Conservation (phyloP, 1,140 invertebrate species). For the Drosophila tristis region DNA sequence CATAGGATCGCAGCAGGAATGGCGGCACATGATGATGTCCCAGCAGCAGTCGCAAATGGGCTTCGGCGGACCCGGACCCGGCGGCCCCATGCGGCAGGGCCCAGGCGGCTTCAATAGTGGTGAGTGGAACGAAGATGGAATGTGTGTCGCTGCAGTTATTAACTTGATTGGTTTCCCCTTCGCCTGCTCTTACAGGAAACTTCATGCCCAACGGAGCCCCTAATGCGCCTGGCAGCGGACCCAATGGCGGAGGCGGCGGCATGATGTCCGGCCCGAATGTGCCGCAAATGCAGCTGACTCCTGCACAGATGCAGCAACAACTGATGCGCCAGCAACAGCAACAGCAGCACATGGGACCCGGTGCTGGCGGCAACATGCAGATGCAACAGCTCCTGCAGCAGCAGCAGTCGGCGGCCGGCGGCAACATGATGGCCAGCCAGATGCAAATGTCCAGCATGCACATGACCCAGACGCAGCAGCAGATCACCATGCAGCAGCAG, state of each 20-base stretch:
- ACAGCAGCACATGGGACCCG: conserved; percentile 67
- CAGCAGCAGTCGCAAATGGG: conserved; percentile 87
- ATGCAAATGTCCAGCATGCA: conserved; percentile 88
- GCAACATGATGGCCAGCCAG: conserved; percentile 82
- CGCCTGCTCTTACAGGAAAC: conserved; percentile 46
- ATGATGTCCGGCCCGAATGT: conserved; percentile 75
- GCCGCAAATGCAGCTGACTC: conserved; percentile 86
- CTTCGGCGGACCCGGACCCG: conserved; percentile 85
- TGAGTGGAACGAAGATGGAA: conserved; percentile 58
- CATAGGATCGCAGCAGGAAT: conserved; percentile 87
- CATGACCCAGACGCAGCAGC: conserved; percentile 88
- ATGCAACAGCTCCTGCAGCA: conserved; percentile 84
- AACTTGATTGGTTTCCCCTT: background rate
- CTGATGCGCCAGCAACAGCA: conserved; percentile 82
- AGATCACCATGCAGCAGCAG: conserved; percentile 86
- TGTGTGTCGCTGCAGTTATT: background rate
- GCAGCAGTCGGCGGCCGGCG: conserved; percentile 84
- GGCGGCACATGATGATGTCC: conserved; percentile 89
- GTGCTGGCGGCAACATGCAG: conserved; percentile 70
- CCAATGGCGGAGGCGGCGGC: conserved; percentile 57
- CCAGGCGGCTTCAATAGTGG: conserved; percentile 89
- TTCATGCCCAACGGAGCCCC: conserved; percentile 77
- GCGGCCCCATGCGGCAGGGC: conserved; percentile 86
- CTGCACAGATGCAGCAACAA: conserved; percentile 85
- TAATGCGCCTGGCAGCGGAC: conserved; percentile 57